Conservation (phyloP, 2,888 invertebrate genomes). For the Trichogramma dendrolimi region DNA sequence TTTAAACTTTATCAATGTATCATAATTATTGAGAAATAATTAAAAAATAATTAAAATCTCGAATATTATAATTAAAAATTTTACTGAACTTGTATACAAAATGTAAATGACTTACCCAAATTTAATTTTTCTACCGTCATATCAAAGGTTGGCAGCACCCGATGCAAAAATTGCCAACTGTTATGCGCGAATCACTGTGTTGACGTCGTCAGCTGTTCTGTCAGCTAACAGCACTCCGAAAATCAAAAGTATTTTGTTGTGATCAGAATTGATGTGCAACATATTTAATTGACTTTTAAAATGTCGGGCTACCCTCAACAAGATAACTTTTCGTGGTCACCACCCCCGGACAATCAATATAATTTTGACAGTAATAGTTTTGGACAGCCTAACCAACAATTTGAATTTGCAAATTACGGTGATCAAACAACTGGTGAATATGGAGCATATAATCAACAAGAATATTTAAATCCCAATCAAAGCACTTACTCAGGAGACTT, state of each 20-base stretch:
- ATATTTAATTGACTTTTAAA: slow-evolving; percentile 1
- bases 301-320: slow-evolving; percentile 45
- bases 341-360: slow-evolving; percentile 45
- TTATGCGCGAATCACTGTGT: neutral
- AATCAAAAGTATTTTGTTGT: slow-evolving; percentile 68
- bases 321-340: slow-evolving; percentile 43
- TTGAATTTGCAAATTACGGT: slow-evolving; percentile 45
- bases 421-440: slow-evolving; percentile 42
- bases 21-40: no score
- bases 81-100: no score
- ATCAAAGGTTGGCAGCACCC: no score
- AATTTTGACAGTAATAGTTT: slow-evolving; percentile 57
- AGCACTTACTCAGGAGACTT: slow-evolving; percentile 38
- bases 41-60: no score
- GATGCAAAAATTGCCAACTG: no score
- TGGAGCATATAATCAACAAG: slow-evolving; percentile 39
- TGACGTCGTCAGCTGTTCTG: slow-evolving; percentile 5
- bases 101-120: no score
- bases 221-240: neutral
- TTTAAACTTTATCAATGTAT: no score
- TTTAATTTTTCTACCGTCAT: no score
- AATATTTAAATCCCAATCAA: slow-evolving; percentile 44
- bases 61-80: no score
- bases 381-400: slow-evolving; percentile 52
- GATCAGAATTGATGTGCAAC: slow-evolving; percentile 62